Conservation (phyloP, 2,797 vertebrate genomes). For the Pangasius sanitwongsei region DNA sequence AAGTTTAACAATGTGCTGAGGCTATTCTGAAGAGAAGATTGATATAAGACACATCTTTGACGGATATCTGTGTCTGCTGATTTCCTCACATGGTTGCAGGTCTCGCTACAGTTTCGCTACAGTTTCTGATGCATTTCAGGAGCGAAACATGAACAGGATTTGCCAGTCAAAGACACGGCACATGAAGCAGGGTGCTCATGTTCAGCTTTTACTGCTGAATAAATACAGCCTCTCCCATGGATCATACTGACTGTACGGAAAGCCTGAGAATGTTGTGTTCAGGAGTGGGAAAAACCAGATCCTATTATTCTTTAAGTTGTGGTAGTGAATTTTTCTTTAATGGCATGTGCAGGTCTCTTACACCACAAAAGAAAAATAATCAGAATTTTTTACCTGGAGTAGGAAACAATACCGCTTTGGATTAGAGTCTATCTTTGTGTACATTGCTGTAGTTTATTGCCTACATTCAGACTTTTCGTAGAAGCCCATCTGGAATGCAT, state of each 20-base stretch:
- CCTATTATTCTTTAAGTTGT: slow-evolving; percentile 67
- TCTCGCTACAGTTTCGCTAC: slow-evolving; percentile 23
- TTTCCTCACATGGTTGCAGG: slow-evolving; percentile 38
- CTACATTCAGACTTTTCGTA: slow-evolving; percentile 26
- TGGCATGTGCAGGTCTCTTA: not conserved
- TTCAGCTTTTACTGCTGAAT: slow-evolving; percentile 79
- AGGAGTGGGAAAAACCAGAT: slow-evolving; percentile 44
- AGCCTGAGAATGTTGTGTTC: slow-evolving; percentile 36
- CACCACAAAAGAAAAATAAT: slow-evolving; percentile 24
- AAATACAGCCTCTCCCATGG: slow-evolving; percentile 76
- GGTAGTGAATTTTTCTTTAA: not conserved
- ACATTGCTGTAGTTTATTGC: slow-evolving; percentile 38
- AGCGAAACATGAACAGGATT: slow-evolving; percentile 41
- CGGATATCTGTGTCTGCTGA: not conserved
- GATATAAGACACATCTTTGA: not conserved
- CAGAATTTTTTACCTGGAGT: slow-evolving; percentile 19
- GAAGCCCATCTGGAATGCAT: slow-evolving; percentile 55
- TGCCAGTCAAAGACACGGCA: slow-evolving; percentile 31
- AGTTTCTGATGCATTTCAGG: slow-evolving; percentile 36
- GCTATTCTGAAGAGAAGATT: not conserved
- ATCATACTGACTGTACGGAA: slow-evolving; percentile 77
- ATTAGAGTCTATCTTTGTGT: slow-evolving; percentile 28
- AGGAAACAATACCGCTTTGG: slow-evolving; percentile 1
- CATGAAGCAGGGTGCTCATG: slow-evolving; percentile 67
- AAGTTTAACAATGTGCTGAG: not conserved